Percentiles rank a stretch among this genome's conserved stretches.
phyloP scores from a whole-genome alignment of 2,113 vertebrate genomes.

The Nothoprocta pentlandii region DNA sequence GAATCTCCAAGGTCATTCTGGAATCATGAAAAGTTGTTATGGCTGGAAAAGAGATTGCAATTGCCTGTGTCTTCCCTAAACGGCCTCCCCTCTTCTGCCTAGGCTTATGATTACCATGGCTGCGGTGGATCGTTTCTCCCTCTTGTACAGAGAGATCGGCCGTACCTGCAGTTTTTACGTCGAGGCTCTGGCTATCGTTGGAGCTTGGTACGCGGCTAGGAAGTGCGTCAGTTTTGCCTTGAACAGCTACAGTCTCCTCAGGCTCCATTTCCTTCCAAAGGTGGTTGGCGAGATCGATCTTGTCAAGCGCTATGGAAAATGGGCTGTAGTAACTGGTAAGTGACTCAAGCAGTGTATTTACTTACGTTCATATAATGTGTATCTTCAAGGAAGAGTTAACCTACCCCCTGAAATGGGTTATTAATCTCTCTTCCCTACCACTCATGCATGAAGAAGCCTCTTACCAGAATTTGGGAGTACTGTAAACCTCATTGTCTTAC shows the following conservation, averaged over 20 bases:
- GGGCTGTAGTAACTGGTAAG: conserved; percentile 94
- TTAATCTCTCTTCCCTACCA: not conserved
- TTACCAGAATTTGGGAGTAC: not conserved
- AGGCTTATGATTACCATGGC: conserved; percentile 84
- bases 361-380: not conserved
- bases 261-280: conserved; percentile 88
- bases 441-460: not conserved
- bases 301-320: conserved; percentile 85
- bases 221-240: conserved; percentile 79
- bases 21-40: not conserved
- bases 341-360: not conserved
- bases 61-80: not conserved
- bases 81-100: not conserved
- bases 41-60: not conserved
- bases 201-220: conserved; percentile 86
- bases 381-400: not conserved
- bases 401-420: not conserved
- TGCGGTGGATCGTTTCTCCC: conserved; percentile 91
- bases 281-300: conserved; percentile 80
- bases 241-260: conserved; percentile 83
- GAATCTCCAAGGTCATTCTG: not conserved
- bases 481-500: not conserved
- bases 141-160: conserved; percentile 90
- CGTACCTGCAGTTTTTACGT: conserved; percentile 86
- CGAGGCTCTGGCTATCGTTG: conserved; percentile 90